Evolutionary conservation across 2,888 invertebrate genomes (phyloP), one percentile per base, ranked within the genome.

Genomic region (Orthosia incerta): DNA sequence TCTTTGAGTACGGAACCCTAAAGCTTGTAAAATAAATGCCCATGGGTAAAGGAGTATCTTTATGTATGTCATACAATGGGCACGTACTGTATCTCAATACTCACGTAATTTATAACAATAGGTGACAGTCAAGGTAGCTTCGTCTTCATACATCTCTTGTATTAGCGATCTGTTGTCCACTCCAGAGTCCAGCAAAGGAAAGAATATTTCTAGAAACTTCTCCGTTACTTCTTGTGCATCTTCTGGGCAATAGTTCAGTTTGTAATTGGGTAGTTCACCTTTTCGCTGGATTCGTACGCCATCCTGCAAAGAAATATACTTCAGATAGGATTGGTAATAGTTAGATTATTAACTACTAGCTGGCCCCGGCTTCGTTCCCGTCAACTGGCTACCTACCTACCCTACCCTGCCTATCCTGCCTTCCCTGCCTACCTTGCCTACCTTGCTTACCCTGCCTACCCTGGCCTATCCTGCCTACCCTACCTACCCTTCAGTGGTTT

Each of bases 161-260:
- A 98, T 90, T 0, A 91, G 76, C 0, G 88, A 88, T 45, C 98
- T 94, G 69, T 97, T 97, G 0, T 95, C 95, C 0, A 80, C 60
- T 0, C 80, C 71, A 2, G 95, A 92, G 88, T 98, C 98, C 77
- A 97, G 97, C 2, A 98, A 90, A 0, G 96, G 96, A 87, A 97
- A 98, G 92, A 97, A 98, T 76, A 97, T 97, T 71, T 97, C 96
- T 7, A 98, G 89, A 89, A 98, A 98, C 85, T 97, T 97, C 71
- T 97, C 96, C 0, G 97, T 96, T 0, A 98, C 82, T 0, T 89
- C 90, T 55, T 91, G 90, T 0, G 96, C 95, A 0, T 94, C 94
- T 7, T 91, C 89, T 18, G 96, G 94, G 62, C 97, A 95, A 90
- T 94, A 97, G 88, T 97, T 97, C 26, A 94, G 94, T 86, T 92